Conservation (phyloP, 2,113 vertebrate genomes). For the Arenaria interpres region DNA sequence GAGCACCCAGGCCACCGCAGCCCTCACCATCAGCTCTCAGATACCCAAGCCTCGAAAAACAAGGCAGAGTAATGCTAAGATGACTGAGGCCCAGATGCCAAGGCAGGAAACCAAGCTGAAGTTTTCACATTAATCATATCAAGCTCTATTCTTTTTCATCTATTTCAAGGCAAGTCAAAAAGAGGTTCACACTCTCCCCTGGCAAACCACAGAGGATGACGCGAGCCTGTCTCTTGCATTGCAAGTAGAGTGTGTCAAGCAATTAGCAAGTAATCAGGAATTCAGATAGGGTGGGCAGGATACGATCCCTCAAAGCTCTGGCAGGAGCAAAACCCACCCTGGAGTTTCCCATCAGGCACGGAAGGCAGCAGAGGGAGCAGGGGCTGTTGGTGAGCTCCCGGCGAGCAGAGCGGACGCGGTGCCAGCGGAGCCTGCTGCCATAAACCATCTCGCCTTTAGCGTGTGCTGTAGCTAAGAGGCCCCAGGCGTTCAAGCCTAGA, state of each 20-base stretch:
- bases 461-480: neutral
- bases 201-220: constrained; percentile 62
- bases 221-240: constrained; percentile 60
- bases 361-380: constrained; percentile 47
- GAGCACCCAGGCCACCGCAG: neutral
- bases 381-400: constrained; percentile 25
- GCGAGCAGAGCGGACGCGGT: neutral
- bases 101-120: constrained; percentile 24
- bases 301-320: constrained; percentile 31
- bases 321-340: constrained; percentile 42
- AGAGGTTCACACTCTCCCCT: constrained; percentile 50
- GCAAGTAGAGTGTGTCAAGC: constrained; percentile 56
- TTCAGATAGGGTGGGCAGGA: constrained; percentile 60
- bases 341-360: constrained; percentile 23
- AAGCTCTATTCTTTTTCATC: constrained; percentile 56
- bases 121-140: constrained; percentile 60
- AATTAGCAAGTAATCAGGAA: constrained; percentile 69
- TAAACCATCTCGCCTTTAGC: neutral
- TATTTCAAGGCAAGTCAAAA: constrained; percentile 55
- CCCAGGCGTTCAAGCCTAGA: neutral
- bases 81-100: neutral
- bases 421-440: constrained; percentile 1
- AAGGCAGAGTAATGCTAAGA: neutral
- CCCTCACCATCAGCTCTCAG: neutral
- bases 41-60: neutral